Evolutionary conservation across 2,888 invertebrate species (phyloP).

Genomic region (Sympetrum striolatum): DNA sequence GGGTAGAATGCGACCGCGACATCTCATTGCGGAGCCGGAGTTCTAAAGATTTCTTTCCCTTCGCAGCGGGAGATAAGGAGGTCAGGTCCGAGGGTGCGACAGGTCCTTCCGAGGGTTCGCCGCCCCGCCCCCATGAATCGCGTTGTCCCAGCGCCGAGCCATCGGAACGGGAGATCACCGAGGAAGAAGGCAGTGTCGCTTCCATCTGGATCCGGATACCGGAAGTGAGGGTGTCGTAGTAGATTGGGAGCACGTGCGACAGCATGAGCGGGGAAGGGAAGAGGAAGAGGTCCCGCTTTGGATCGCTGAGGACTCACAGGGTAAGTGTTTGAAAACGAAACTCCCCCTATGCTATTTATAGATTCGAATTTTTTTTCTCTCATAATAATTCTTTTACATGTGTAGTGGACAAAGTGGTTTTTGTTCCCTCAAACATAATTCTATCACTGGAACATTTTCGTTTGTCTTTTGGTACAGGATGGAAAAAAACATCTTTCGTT

Average conservation of each 20-base stretch:
- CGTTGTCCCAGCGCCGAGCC: neutral
- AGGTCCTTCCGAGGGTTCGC: neutral
- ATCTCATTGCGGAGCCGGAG: neutral
- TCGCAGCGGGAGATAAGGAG: neutral
- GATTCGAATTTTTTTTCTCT: neutral
- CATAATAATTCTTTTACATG: neutral
- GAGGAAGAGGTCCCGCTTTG: neutral
- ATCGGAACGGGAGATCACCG: constrained; percentile 16
- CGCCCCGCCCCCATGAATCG: constrained; percentile 14
- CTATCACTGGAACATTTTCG: no score
- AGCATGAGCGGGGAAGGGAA: constrained; percentile 14
- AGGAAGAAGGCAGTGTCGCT: neutral
- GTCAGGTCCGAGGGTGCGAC: neutral
- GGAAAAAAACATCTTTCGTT: no score
- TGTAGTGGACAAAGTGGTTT: neutral
- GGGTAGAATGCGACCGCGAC: neutral
- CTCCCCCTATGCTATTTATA: neutral
- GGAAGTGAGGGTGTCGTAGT: neutral
- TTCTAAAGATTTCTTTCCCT: neutral
- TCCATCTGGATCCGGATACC: neutral
- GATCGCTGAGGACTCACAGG: constrained; percentile 23
- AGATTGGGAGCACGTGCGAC: neutral
- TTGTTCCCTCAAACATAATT: no score
- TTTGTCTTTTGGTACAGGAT: no score
- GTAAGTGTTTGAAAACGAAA: neutral